A percentile compares a stretch with the other conserved stretches of the same genome.
Conservation (phyloP, 2,888 invertebrate species). For the Teinopalpus imperialis region DNA sequence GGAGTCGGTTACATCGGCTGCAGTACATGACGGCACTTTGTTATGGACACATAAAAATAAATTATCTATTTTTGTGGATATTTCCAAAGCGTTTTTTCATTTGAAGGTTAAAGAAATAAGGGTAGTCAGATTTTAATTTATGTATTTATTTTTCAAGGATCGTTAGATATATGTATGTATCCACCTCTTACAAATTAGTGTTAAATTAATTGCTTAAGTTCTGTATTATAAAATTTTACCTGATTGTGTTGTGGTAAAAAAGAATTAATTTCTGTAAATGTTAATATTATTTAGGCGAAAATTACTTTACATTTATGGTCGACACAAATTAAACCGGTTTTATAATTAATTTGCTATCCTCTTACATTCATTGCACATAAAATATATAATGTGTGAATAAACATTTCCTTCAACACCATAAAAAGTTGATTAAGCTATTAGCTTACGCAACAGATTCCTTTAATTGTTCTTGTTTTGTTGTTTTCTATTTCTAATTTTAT, state of each 20-base stretch:
- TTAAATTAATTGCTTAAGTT: too few relatives aligned
- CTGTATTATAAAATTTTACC: too few relatives aligned
- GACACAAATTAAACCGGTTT: slow-evolving; percentile 11
- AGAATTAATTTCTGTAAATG: too few relatives aligned
- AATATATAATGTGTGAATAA: slow-evolving; percentile 15
- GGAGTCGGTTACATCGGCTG: too few relatives aligned
- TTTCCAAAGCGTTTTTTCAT: slow-evolving; percentile 22
- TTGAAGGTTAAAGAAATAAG: slow-evolving; percentile 19
- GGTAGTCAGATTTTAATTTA: not conserved
- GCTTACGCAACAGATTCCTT: not conserved
- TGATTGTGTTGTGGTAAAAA: too few relatives aligned
- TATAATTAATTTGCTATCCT: slow-evolving; percentile 17
- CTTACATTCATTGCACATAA: slow-evolving; percentile 12
- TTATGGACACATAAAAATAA: slow-evolving; percentile 52
- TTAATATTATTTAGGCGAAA: slow-evolving; percentile 12
- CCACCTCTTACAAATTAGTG: too few relatives aligned
- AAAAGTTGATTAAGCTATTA: slow-evolving; percentile 9
- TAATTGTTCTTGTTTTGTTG: slow-evolving; percentile 1
- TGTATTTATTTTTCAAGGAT: too few relatives aligned
- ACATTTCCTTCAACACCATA: slow-evolving; percentile 16
- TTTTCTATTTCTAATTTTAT: too few relatives aligned
- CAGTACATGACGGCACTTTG: slow-evolving; percentile 58
- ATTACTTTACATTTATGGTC: slow-evolving; percentile 9
- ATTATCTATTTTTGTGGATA: slow-evolving; percentile 37
- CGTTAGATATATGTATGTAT: too few relatives aligned